Conservation (phyloP, 1,140 invertebrate species). For the Eupristina koningsbergeri region DNA sequence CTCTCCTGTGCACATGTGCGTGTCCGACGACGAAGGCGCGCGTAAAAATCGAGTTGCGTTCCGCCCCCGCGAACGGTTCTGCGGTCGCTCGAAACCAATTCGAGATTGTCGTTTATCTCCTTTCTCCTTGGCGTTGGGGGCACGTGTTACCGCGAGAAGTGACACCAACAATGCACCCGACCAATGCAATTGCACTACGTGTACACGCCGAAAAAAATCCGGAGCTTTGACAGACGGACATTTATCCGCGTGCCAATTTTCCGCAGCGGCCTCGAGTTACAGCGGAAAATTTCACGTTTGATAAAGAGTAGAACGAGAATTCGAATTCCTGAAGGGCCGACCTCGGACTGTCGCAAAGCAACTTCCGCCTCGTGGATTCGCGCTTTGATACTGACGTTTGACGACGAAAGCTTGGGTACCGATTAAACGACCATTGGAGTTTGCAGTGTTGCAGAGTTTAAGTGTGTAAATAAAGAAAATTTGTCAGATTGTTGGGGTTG, state of each 20-base stretch:
- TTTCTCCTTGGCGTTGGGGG: not conserved
- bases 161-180: constrained; percentile 36
- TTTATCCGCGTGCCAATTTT: not conserved
- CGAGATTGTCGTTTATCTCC: constrained; percentile 44
- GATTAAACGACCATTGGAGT: too few relatives aligned
- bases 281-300: not conserved
- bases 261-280: not conserved
- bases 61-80: not conserved
- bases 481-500: not conserved
- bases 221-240: not conserved
- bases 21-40: not conserved
- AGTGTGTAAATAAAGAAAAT: not conserved
- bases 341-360: too few relatives aligned
- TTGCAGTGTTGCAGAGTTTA: not conserved
- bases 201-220: not conserved
- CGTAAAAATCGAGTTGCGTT: not conserved
- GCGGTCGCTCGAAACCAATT: constrained; percentile 35
- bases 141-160: constrained; percentile 36
- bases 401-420: too few relatives aligned
- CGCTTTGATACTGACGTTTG: too few relatives aligned
- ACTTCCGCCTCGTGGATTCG: too few relatives aligned
- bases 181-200: constrained; percentile 11
- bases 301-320: too few relatives aligned
- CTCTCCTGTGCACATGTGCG: not conserved
- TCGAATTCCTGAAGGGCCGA: too few relatives aligned